Percentiles rank a stretch among this genome's conserved stretches.
These are phyloP conservation scores for Acholoe squamosa DNA, from an alignment of 2,888 invertebrate genomes.

Conservation along the genomic window DNA sequence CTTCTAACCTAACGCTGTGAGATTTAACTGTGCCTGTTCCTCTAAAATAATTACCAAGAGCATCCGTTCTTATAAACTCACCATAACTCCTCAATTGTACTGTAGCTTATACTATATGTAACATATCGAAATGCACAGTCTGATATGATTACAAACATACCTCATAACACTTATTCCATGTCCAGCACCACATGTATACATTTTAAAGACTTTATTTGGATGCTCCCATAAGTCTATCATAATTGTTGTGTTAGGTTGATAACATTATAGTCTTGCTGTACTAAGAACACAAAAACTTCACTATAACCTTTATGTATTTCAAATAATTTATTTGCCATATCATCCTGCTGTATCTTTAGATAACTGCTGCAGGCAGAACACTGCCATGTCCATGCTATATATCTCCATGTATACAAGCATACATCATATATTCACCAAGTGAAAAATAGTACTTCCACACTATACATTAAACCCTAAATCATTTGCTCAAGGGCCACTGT, in stretches of 20 bases:
- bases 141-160: conserved; percentile 10
- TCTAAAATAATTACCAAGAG: not conserved
- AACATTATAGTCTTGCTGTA: not conserved
- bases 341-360: conserved; percentile 33
- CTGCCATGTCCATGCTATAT: conserved; percentile 55
- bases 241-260: conserved; percentile 10
- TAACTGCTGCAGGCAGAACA: not conserved
- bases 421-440: not conserved
- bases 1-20: conserved; percentile 37
- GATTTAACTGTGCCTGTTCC: conserved; percentile 36
- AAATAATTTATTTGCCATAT: not conserved
- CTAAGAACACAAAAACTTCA: not conserved
- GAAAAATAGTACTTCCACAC: not conserved
- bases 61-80: not conserved
- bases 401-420: conserved; percentile 7
- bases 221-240: not conserved
- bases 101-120: conserved; percentile 31
- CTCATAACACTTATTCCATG: conserved; percentile 22
- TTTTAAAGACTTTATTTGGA: not conserved
- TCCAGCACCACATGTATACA: conserved; percentile 24
- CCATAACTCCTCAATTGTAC: conserved; percentile 25
- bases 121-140: conserved; percentile 44
- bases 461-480: not conserved
- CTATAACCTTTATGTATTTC: not conserved
- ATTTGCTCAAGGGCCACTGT: conserved; percentile 12